phyloP scores from a whole-genome alignment of 2,797 vertebrate genomes.

The Artibeus jamaicensis region DNA sequence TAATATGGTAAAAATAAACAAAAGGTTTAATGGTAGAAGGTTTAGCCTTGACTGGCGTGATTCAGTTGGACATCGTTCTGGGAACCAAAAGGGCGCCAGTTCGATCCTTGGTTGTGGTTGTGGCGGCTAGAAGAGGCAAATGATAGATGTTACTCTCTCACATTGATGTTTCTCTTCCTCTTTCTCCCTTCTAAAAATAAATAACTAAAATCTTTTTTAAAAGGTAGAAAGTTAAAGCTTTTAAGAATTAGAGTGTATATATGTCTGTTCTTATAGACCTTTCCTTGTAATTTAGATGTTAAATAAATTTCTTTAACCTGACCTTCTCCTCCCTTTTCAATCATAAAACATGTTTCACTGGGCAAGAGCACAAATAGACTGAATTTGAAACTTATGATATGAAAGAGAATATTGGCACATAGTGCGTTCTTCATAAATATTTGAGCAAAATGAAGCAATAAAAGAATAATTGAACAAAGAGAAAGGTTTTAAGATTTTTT shows the following conservation, averaged over 20 bases:
- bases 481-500: neutral
- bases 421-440: slow-evolving; percentile 7
- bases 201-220: neutral
- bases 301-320: slow-evolving; percentile 9
- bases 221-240: slow-evolving; percentile 2
- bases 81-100: too few species aligned
- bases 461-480: slow-evolving; percentile 6
- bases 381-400: slow-evolving; percentile 37
- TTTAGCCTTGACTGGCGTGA: too few species aligned
- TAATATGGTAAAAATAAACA: neutral
- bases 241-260: neutral
- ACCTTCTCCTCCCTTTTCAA: neutral
- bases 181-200: too few species aligned
- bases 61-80: too few species aligned
- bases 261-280: neutral
- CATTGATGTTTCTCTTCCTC: too few species aligned
- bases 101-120: too few species aligned
- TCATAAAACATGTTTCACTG: slow-evolving; percentile 40
- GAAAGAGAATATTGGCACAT: neutral
- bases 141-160: too few species aligned
- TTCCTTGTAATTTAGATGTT: slow-evolving; percentile 9
- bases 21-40: neutral
- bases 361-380: neutral
- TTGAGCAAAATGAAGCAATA: slow-evolving; percentile 1
- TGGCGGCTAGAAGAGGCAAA: too few species aligned